Conservation (phyloP, 2,888 invertebrate genomes). For the Dasypogon diadema region DNA sequence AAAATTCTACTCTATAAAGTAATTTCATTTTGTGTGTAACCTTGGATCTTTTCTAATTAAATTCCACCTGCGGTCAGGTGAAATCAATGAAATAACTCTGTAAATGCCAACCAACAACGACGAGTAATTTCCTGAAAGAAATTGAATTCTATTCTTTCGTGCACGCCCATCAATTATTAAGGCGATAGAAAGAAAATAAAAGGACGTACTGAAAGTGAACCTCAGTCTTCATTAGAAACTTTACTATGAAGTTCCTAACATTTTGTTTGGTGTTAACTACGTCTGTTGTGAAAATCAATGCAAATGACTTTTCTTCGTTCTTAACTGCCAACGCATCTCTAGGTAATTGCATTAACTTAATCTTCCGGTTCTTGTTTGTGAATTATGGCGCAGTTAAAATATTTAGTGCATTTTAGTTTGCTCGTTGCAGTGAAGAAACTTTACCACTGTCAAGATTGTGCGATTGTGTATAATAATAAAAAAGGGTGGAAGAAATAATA, state of each 20-base stretch:
- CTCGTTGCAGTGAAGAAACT: too few species aligned
- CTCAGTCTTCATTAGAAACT: not conserved
- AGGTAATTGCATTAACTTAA: too few species aligned
- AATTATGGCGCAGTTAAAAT: too few species aligned
- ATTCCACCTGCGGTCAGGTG: too few species aligned
- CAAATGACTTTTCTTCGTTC: conserved; percentile 78
- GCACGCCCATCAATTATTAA: conserved; percentile 1
- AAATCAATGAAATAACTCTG: conserved; percentile 10
- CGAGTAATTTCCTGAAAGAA: not conserved
- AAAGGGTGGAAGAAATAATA: too few species aligned
- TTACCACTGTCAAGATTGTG: too few species aligned
- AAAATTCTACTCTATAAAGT: too few species aligned
- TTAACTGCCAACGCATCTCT: conserved; percentile 80
- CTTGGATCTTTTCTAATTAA: too few species aligned
- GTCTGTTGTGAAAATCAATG: conserved; percentile 6
- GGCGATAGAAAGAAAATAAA: not conserved
- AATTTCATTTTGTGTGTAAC: too few species aligned
- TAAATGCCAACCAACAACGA: conserved; percentile 9
- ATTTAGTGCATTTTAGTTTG: too few species aligned
- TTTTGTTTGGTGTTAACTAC: not conserved
- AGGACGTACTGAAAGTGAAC: not conserved
- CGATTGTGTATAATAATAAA: too few species aligned
- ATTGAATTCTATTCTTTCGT: not conserved
- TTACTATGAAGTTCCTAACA: conserved; percentile 7
- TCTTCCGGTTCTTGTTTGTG: too few species aligned